Conservation (phyloP, 2,113 vertebrate genomes). For the Neoarius graeffei region DNA sequence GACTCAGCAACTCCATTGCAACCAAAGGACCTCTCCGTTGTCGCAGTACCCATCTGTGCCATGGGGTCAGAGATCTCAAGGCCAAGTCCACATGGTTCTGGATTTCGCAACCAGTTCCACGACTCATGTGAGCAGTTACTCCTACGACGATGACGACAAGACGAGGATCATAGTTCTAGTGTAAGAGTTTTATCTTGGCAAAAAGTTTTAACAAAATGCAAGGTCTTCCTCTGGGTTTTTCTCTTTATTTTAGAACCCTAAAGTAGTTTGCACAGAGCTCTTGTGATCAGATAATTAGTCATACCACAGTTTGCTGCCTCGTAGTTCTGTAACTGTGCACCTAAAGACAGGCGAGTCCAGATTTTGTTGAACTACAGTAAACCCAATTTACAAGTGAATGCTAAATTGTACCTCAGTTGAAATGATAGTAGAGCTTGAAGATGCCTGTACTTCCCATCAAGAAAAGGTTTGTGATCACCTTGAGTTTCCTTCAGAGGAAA, state of each 20-base stretch:
- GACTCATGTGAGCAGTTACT: too few species aligned
- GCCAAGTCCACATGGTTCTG: too few species aligned
- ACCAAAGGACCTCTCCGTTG: too few species aligned
- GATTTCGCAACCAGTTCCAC: too few species aligned
- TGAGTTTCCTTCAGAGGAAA: constrained; percentile 11
- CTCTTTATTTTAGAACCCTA: not conserved
- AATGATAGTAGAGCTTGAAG: not conserved
- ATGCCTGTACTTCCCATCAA: constrained; percentile 7
- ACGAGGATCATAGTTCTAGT: not conserved
- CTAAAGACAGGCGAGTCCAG: not conserved
- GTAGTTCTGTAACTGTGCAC: not conserved
- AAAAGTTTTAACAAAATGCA: not conserved
- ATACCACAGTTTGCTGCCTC: not conserved
- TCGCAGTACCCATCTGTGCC: too few species aligned
- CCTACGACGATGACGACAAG: too few species aligned
- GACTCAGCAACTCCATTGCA: too few species aligned
- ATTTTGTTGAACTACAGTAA: not conserved
- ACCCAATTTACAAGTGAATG: not conserved
- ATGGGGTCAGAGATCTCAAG: too few species aligned
- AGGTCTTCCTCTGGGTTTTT: not conserved
- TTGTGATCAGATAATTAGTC: not conserved
- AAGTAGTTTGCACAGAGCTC: not conserved
- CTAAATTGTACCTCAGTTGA: constrained; percentile 17
- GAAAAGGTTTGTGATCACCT: constrained; percentile 6
- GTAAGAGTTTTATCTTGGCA: not conserved